Conservation (phyloP, 2,797 vertebrate genomes). For the Chromis chromis region DNA sequence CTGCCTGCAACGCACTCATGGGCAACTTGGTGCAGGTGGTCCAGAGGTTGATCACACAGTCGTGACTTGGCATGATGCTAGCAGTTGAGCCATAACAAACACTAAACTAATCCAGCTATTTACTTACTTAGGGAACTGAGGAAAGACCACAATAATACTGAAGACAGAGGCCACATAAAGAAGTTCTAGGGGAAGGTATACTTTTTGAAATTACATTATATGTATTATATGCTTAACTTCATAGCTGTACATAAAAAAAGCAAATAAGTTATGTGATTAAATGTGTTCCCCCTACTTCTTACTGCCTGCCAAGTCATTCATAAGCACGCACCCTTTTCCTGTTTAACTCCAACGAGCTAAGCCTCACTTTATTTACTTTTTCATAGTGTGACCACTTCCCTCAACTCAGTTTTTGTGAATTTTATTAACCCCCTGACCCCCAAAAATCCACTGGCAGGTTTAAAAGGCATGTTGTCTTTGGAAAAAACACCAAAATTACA, state of each 20-base stretch:
- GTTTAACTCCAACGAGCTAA: background rate
- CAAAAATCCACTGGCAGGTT: too few species aligned
- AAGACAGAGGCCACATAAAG: background rate
- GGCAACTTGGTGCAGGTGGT: conserved; percentile 27
- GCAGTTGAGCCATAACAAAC: conserved; percentile 26
- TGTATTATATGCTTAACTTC: background rate
- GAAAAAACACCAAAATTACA: too few species aligned
- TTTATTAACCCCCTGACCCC: background rate
- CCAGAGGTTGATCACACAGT: conserved; percentile 30
- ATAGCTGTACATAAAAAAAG: background rate
- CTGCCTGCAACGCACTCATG: conserved; percentile 9
- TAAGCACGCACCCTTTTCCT: background rate
- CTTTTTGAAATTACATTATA: background rate
- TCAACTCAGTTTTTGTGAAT: background rate
- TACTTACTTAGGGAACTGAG: background rate
- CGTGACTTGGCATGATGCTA: conserved; percentile 38
- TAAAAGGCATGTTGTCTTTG: too few species aligned
- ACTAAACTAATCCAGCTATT: background rate
- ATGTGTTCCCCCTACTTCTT: background rate
- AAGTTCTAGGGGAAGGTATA: background rate
- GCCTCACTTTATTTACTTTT: background rate
- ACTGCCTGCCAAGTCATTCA: background rate
- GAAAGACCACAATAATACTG: background rate
- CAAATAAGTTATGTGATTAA: background rate
- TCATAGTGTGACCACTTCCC: background rate